Percentiles rank a stretch among this genome's conserved stretches.
Conservation (phyloP, 2,113 vertebrate species). For the Poeciliopsis retropinna region DNA sequence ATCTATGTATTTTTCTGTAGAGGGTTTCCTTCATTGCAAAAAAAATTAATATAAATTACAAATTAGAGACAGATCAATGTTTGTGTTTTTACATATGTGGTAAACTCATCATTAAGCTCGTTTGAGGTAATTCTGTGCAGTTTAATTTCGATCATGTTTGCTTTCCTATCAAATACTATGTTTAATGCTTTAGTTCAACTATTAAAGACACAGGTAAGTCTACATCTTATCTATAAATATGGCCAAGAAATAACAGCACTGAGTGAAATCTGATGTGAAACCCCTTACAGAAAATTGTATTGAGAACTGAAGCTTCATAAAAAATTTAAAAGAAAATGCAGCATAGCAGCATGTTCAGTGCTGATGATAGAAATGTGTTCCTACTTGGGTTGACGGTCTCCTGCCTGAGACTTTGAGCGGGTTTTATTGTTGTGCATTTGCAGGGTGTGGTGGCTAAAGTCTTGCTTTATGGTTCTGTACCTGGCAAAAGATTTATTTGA, state of each 20-base stretch:
- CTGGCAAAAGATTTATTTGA: constrained; percentile 21
- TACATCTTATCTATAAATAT: constrained; percentile 7
- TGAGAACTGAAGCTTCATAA: neutral
- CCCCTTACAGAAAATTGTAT: constrained; percentile 1
- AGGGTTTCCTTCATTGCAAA: constrained; percentile 5
- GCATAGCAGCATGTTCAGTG: neutral
- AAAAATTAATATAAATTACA: neutral
- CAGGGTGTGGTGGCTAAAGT: constrained; percentile 64
- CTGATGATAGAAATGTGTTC: neutral
- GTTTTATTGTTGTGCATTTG: constrained; percentile 46
- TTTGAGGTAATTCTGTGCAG: neutral
- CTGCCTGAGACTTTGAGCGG: constrained; percentile 43
- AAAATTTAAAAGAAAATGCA: neutral
- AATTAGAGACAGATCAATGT: neutral
- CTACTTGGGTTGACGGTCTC: constrained; percentile 12
- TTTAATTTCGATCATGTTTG: too few species aligned
- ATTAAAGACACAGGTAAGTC: neutral
- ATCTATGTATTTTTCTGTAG: neutral
- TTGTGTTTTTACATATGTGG: neutral
- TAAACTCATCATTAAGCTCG: neutral
- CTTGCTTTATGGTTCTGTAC: constrained; percentile 42
- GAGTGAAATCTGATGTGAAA: neutral
- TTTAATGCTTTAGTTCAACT: neutral
- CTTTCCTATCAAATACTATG: neutral
- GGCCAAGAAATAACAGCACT: constrained; percentile 16